Evolutionary conservation across 2,797 vertebrate genomes (phyloP).

Genomic region (Zonotrichia albicollis): DNA sequence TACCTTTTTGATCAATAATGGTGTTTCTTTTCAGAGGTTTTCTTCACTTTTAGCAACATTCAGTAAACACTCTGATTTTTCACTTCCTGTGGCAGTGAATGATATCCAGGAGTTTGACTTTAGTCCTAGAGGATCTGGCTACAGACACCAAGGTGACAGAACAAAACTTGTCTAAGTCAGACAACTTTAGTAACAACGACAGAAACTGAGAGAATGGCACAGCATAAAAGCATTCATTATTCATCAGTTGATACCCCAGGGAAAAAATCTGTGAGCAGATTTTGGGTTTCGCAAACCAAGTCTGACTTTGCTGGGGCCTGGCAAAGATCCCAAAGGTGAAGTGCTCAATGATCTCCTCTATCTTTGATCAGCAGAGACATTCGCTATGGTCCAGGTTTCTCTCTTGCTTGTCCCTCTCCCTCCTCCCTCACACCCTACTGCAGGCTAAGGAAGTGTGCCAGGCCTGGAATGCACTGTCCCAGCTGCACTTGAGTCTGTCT

Average conservation of each 20-base stretch:
- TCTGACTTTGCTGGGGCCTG: background rate
- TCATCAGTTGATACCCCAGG: background rate
- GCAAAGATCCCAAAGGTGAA: background rate
- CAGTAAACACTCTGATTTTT: background rate
- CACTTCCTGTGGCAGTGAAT: background rate
- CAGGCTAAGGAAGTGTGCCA: background rate
- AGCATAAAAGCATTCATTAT: background rate
- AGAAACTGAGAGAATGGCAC: background rate
- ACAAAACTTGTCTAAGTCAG: background rate
- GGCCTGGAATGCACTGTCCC: background rate
- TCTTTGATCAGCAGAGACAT: background rate
- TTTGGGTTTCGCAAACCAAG: background rate
- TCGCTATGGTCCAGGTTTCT: background rate
- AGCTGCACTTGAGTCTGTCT: background rate
- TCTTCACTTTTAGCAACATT: background rate
- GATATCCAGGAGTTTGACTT: background rate
- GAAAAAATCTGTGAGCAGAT: background rate
- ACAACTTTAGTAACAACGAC: background rate
- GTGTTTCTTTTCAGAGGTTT: background rate
- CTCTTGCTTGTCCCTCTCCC: fast-evolving
- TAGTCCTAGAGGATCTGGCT: background rate
- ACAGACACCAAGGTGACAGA: background rate
- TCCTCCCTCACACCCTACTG: background rate
- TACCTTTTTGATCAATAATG: background rate
- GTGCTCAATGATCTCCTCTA: background rate